A percentile compares a stretch with the other conserved stretches of the same genome.
Conservation (phyloP, 2,113 vertebrate species). For the Xiphorhynchus elegans region DNA sequence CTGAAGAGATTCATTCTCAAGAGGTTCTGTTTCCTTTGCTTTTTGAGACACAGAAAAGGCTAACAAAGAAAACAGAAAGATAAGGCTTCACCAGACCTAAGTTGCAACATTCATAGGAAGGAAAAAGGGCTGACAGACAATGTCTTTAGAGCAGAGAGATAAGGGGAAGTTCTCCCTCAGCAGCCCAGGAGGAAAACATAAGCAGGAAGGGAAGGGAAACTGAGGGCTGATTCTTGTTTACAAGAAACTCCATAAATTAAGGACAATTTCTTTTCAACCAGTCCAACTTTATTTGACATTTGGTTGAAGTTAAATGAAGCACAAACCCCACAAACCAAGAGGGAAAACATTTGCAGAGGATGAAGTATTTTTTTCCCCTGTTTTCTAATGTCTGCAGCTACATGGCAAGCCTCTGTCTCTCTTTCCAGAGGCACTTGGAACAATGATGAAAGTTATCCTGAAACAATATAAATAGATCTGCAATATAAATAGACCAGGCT, state of each 20-base stretch:
- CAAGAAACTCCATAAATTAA: conserved; percentile 15
- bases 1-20: neutral
- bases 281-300: neutral
- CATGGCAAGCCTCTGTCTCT: neutral
- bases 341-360: conserved; percentile 15
- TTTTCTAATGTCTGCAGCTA: conserved; percentile 32
- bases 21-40: neutral
- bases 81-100: neutral
- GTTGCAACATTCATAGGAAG: neutral
- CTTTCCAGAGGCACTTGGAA: conserved; percentile 59
- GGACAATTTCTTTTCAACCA: neutral
- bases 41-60: neutral
- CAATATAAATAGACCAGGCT: conserved; percentile 51
- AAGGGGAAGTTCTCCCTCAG: conserved; percentile 3
- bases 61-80: neutral
- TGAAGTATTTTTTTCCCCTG: conserved; percentile 49
- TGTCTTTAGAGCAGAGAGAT: neutral
- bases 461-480: conserved; percentile 68
- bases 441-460: conserved; percentile 62
- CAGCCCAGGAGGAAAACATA: conserved; percentile 3
- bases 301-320: conserved; percentile 35
- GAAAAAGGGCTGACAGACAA: neutral
- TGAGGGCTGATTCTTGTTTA: conserved; percentile 10
- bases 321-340: neutral
- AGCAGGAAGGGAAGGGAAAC: conserved; percentile 37